Evolutionary conservation across 1,140 invertebrate genomes (phyloP).

Genomic region (Triops longicaudatus): DNA sequence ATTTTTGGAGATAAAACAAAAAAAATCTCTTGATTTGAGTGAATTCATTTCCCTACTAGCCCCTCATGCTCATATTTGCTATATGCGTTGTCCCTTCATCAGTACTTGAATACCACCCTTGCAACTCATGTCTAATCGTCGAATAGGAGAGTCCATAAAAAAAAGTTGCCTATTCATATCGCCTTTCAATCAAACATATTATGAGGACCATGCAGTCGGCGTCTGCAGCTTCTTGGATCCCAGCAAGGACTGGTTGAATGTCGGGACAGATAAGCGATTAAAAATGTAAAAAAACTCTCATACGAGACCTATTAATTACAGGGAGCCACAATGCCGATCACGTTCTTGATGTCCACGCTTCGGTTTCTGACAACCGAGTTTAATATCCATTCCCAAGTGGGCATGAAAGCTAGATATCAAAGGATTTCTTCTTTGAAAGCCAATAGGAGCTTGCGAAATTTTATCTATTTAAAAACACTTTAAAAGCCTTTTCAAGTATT

Average conservation of each 20-base stretch:
- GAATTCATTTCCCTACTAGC: not conserved
- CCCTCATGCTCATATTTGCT: not conserved
- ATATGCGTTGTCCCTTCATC: not conserved
- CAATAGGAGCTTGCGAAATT: too few species aligned
- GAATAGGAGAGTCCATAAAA: not conserved
- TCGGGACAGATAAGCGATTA: not conserved
- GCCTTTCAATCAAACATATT: not conserved
- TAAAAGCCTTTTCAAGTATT: too few species aligned
- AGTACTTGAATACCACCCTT: not conserved
- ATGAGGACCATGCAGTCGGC: not conserved
- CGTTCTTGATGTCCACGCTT: slow-evolving; percentile 1
- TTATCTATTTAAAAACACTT: too few species aligned
- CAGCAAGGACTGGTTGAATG: not conserved
- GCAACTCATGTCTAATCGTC: not conserved
- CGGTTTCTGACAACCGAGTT: not conserved
- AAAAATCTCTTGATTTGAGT: not conserved
- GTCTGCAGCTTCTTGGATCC: not conserved
- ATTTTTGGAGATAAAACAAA: not conserved
- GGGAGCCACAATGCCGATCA: not conserved
- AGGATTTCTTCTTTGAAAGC: not conserved
- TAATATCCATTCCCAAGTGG: not conserved
- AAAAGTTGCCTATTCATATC: slow-evolving; percentile 8
- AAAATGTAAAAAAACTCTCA: not conserved
- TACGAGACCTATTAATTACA: slow-evolving; percentile 9
- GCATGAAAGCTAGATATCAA: not conserved